phyloP scores from a whole-genome alignment of 2,797 vertebrate genomes.

The Sebastes alutus region DNA sequence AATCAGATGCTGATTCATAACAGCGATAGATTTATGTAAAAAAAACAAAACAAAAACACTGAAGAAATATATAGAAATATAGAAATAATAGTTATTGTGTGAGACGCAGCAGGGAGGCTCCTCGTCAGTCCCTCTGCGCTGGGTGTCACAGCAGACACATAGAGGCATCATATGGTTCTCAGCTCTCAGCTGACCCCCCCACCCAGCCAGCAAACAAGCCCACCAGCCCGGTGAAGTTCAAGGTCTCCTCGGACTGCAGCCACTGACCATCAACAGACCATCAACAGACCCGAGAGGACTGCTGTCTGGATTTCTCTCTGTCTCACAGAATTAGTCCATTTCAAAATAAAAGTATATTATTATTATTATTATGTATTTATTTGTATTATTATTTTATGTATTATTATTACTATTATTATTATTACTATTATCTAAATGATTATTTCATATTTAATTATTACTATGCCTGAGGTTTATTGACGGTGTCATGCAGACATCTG shows the following conservation, averaged over 20 bases:
- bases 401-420: neutral
- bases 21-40: neutral
- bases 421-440: neutral
- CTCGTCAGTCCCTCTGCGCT: slow-evolving; percentile 50
- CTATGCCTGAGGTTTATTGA: neutral
- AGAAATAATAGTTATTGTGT: neutral
- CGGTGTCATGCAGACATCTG: neutral
- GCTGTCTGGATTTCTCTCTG: slow-evolving; percentile 9
- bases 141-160: slow-evolving; percentile 59
- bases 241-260: slow-evolving; percentile 67
- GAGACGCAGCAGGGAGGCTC: neutral
- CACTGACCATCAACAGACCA: slow-evolving; percentile 70
- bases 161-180: slow-evolving; percentile 83
- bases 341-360: neutral
- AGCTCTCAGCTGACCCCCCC: slow-evolving; percentile 38
- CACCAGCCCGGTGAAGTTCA: slow-evolving; percentile 78
- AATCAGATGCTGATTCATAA: neutral
- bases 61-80: neutral
- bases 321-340: neutral
- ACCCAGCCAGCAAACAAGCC: slow-evolving; percentile 56
- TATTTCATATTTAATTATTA: neutral
- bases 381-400: neutral
- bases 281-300: slow-evolving; percentile 23
- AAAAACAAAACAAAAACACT: rapidly evolving
- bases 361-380: neutral